A percentile compares a stretch with the other conserved stretches of the same genome.
phyloP scores from a whole-genome alignment of 2,797 vertebrate genomes.

The Hybognathus amarus region DNA sequence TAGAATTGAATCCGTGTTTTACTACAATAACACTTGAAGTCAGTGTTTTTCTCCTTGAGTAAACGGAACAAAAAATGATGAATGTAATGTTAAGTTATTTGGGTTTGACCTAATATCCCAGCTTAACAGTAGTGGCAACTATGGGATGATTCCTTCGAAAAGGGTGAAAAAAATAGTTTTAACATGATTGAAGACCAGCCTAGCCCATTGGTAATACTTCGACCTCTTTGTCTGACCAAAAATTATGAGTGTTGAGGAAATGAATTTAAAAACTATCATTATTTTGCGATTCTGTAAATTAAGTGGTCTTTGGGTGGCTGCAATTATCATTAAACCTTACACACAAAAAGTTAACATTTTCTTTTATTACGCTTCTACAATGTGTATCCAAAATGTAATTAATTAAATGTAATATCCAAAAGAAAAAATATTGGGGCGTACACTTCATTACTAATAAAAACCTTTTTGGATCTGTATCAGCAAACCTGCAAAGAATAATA shows the following conservation, averaged over 20 bases:
- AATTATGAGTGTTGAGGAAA: background rate
- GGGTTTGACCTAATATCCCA: background rate
- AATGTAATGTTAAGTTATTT: background rate
- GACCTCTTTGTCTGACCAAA: background rate
- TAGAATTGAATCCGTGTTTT: background rate
- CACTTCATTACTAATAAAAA: background rate
- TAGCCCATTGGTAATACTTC: background rate
- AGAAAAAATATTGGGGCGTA: too few relatives aligned
- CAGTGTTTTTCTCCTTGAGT: too few relatives aligned
- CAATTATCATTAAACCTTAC: too few relatives aligned
- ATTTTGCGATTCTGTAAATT: background rate
- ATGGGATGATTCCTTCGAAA: background rate
- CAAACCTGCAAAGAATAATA: background rate
- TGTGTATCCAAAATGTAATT: too few relatives aligned
- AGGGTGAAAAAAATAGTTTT: background rate
- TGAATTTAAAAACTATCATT: background rate
- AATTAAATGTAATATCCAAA: too few relatives aligned
- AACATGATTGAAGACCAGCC: background rate
- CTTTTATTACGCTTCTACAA: too few relatives aligned
- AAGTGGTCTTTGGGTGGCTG: background rate
- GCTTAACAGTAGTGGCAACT: background rate
- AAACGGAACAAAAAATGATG: background rate
- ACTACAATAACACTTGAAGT: background rate
- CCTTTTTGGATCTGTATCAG: background rate
- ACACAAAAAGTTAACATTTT: too few relatives aligned